Percentiles rank a stretch among this genome's conserved stretches.
These are phyloP conservation scores for Pandion haliaetus DNA, from an alignment of 2,113 vertebrate genomes.

Conservation along the genomic window DNA sequence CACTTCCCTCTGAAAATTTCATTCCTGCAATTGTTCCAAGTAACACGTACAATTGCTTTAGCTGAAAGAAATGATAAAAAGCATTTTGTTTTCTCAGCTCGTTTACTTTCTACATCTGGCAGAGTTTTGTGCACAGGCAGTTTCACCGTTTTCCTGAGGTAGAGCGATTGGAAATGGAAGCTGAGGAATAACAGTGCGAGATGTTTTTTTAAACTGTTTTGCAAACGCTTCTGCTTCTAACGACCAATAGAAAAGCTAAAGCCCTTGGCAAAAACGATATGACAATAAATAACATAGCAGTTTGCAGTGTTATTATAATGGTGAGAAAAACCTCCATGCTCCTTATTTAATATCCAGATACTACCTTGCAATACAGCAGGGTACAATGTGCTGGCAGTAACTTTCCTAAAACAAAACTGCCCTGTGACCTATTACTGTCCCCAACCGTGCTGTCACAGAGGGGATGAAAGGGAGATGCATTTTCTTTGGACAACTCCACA, in stretches of 20 bases:
- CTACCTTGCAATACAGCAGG: neutral
- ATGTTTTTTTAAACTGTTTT: neutral
- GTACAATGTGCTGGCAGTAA: neutral
- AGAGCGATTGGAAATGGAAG: constrained; percentile 4
- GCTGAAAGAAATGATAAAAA: constrained; percentile 48
- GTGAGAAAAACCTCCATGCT: neutral
- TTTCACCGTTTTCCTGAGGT: neutral
- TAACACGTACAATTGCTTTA: neutral
- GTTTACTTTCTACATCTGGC: constrained; percentile 47
- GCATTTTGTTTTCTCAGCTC: constrained; percentile 42
- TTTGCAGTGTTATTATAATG: constrained; percentile 1
- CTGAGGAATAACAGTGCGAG: neutral
- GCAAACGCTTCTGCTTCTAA: constrained; percentile 24
- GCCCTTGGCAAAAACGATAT: constrained; percentile 26
- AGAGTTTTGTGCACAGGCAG: neutral
- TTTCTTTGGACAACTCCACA: neutral
- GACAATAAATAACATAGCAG: constrained; percentile 37
- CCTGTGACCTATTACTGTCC: neutral
- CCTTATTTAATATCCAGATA: constrained; percentile 29
- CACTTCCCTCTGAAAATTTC: constrained; percentile 3
- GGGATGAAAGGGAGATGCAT: neutral
- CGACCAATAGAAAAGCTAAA: neutral
- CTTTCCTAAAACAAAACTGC: neutral
- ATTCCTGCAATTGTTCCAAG: neutral
- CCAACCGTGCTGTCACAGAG: neutral